Evolutionary conservation across 2,888 invertebrate genomes (phyloP).

Genomic region (Cartodere bifasciata): DNA sequence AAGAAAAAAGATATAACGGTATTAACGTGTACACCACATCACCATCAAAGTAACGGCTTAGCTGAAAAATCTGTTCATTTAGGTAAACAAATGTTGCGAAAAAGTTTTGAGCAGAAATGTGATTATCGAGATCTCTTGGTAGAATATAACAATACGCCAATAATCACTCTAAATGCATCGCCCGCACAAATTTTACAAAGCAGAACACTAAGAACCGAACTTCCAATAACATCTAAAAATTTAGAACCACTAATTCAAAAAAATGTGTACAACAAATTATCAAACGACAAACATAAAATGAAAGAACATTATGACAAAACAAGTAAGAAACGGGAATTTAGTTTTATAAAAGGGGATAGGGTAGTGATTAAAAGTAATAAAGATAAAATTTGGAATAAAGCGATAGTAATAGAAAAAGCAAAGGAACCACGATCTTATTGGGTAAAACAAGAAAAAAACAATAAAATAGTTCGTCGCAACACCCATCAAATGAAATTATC

Average conservation of each 20-base stretch:
- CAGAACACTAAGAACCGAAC: constrained; percentile 12
- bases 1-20: constrained; percentile 15
- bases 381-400: constrained; percentile 14
- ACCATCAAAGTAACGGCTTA: constrained; percentile 15
- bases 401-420: constrained; percentile 13
- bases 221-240: constrained; percentile 11
- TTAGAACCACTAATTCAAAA: constrained; percentile 15
- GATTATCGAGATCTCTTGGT: no score
- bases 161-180: constrained; percentile 13
- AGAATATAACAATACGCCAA: no score
- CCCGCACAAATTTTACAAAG: constrained; percentile 17
- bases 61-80: constrained; percentile 17
- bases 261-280: constrained; percentile 8
- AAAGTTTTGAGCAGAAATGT: constrained; percentile 12
- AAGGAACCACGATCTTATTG: constrained; percentile 14
- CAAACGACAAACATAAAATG: constrained; percentile 3
- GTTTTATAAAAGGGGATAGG: constrained; percentile 11
- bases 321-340: constrained; percentile 2
- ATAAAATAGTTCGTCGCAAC: constrained; percentile 11
- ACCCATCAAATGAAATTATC: no score
- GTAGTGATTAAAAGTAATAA: constrained; percentile 14
- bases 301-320: constrained; percentile 10
- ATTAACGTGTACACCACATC: constrained; percentile 12
- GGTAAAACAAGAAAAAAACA: constrained; percentile 12
- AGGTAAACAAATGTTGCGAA: constrained; percentile 18